Evolutionary conservation across 2,888 invertebrate species (phyloP).

Genomic region (Odontothrips loti): DNA sequence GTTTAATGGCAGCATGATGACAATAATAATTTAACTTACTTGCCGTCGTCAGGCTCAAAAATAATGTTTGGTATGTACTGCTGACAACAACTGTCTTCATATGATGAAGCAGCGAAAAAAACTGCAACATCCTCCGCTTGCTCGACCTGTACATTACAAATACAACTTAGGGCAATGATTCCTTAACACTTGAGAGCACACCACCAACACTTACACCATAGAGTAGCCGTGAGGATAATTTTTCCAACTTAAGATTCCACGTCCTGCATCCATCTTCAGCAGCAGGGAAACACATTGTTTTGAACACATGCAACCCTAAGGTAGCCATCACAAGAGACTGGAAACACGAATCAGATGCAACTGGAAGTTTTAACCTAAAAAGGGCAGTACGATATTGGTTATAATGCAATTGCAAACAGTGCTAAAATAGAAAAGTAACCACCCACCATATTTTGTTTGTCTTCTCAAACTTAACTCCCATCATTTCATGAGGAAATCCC

Average conservation of each 20-base stretch:
- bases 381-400: too few relatives aligned
- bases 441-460: too few relatives aligned
- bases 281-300: too few relatives aligned
- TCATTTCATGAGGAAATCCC: too few relatives aligned
- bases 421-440: too few relatives aligned
- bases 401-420: too few relatives aligned
- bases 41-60: neutral
- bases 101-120: neutral
- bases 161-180: neutral
- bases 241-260: neutral
- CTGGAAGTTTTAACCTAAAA: too few relatives aligned
- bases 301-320: too few relatives aligned
- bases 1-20: too few relatives aligned
- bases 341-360: too few relatives aligned
- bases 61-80: neutral
- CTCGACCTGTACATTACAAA: neutral
- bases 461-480: too few relatives aligned
- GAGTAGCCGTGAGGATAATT: neutral
- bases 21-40: neutral
- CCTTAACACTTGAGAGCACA: neutral
- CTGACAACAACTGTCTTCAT: neutral
- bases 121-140: neutral
- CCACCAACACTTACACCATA: neutral
- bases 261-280: neutral
- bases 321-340: too few relatives aligned